Evolutionary conservation across 1,140 invertebrate species (phyloP).

Genomic region (Dendroctonus valens): DNA sequence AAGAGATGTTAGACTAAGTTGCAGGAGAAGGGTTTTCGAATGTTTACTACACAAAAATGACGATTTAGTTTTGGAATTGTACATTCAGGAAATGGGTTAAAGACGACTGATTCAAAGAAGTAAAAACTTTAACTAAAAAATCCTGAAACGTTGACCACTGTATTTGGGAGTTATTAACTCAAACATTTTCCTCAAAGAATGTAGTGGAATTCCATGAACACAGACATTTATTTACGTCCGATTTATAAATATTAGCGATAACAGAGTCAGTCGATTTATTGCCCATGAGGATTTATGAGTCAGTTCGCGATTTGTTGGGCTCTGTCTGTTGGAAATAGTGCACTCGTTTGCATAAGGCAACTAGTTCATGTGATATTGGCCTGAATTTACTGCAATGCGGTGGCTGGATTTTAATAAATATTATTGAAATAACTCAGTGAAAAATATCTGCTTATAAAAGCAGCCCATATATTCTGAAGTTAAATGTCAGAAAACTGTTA

Average conservation of each 20-base stretch:
- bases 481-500: too few species aligned
- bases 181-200: too few species aligned
- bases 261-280: not conserved
- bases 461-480: too few species aligned
- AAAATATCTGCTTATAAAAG: too few species aligned
- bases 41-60: too few species aligned
- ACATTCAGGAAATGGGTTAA: not conserved
- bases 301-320: not conserved
- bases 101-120: not conserved
- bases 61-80: not conserved
- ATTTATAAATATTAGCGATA: not conserved
- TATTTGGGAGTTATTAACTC: not conserved
- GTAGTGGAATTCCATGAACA: too few species aligned
- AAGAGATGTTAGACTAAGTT: too few species aligned
- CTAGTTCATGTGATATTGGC: constrained; percentile 7
- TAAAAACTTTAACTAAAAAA: too few species aligned
- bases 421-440: too few species aligned
- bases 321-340: constrained; percentile 8
- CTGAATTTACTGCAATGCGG: not conserved
- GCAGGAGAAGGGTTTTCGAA: too few species aligned
- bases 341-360: constrained; percentile 6
- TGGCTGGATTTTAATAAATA: not conserved
- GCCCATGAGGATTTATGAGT: constrained; percentile 2
- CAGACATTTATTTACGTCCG: too few species aligned
- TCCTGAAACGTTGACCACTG: constrained; percentile 1